These are phyloP conservation scores for Chloropsis cyanopogon DNA, from an alignment of 2,113 vertebrate genomes.

Conservation along the genomic window DNA sequence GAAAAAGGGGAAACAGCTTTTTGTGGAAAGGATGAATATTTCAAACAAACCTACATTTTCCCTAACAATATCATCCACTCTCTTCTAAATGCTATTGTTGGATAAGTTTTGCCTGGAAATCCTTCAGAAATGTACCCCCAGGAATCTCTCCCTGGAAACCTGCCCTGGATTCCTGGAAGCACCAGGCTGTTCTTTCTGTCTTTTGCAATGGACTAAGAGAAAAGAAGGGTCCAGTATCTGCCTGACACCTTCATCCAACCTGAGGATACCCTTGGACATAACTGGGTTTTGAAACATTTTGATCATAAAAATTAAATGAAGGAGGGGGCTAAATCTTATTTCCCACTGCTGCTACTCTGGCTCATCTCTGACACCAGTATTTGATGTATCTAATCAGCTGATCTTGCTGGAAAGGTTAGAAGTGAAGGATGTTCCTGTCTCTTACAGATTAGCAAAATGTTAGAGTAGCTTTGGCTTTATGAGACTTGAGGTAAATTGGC, in stretches of 20 bases:
- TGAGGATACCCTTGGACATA: constrained; percentile 3
- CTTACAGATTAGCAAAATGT: constrained; percentile 27
- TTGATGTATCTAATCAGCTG: constrained; percentile 21
- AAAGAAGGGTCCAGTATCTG: background rate
- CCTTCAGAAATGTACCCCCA: background rate
- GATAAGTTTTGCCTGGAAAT: background rate
- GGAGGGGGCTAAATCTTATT: constrained; percentile 37
- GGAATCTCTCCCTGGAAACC: background rate
- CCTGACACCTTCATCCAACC: background rate
- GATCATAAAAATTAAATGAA: constrained; percentile 52
- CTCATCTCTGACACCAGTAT: background rate
- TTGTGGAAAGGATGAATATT: background rate
- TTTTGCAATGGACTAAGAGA: background rate
- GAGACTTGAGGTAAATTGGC: constrained; percentile 20
- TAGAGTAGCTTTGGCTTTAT: constrained; percentile 12
- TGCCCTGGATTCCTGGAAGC: background rate
- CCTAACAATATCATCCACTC: background rate
- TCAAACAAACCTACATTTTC: background rate
- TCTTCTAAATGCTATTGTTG: background rate
- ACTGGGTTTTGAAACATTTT: constrained; percentile 33
- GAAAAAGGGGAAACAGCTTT: background rate
- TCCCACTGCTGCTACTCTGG: constrained; percentile 11
- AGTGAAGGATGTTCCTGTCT: constrained; percentile 44
- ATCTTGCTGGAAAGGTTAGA: constrained; percentile 46
- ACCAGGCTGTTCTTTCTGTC: background rate